Evolutionary conservation across 2,888 invertebrate species (phyloP), one percentile per base, ranked within the genome.

Genomic region (Troglohyphantes excavatus): DNA sequence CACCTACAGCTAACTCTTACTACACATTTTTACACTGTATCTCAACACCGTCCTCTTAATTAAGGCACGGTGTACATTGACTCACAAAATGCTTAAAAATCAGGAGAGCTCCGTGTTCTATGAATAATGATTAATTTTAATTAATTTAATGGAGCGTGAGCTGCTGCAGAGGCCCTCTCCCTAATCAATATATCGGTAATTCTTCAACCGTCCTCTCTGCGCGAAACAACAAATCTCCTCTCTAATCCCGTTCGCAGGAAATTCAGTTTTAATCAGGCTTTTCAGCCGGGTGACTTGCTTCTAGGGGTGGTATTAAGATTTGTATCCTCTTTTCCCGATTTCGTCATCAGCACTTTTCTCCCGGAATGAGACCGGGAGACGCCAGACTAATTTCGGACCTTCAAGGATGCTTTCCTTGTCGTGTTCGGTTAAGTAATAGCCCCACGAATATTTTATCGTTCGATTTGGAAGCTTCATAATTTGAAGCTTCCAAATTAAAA

Each of bases 91-190:
- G 78, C 63, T 53, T 78, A 78, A 78, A 78, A 78, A 65, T 78
- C 78, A 39, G 59, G 29, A 27, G 26, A 23, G 63, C 5, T n/a
- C n/a, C 33, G 13, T 61, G 29, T 61, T 61, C 78, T 43, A 78
- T 65, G 78, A 78, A 78, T 78, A 78, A 78, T 82, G 82, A 82
- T 82, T 82, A 82, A 82, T 82, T 82, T 82, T 70, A 70, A 82
- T 82, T 82, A 82, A 82, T 82, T 70, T 82, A 82, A 82, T 82
- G 82, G 82, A 78, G 78, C 33, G 59, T 43, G 6, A 2, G 2
- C 65, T 13, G 17, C 33, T n/a, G n/a, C n/a, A 2, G 19, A 21
- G 21, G 21, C 78, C 21, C 39, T 39, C 43, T 21, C 19, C n/a
- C 39, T 53, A 43, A 72, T 72, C 82, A 63, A 82, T 82, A 82